Conservation (phyloP, 2,113 vertebrate species). For the Telmatochromis brachygnathus region DNA sequence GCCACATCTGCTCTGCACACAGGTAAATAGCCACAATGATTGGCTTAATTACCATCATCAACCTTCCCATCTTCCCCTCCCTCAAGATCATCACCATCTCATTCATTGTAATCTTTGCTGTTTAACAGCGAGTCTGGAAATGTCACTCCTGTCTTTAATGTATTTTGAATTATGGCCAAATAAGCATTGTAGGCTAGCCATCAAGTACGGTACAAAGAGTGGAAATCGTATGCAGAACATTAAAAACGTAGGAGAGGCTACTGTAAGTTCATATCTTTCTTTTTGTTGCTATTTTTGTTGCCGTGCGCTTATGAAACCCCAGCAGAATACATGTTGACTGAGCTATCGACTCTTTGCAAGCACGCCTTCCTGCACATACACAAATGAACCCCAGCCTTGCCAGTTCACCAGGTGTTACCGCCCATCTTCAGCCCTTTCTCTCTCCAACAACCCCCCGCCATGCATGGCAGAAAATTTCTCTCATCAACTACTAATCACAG, state of each 20-base stretch:
- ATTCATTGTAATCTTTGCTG: neutral
- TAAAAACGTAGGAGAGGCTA: neutral
- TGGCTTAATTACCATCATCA: slow-evolving; percentile 44
- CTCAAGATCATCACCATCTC: slow-evolving; percentile 1
- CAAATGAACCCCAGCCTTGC: slow-evolving; percentile 23
- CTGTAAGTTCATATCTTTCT: neutral
- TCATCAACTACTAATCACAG: slow-evolving; percentile 67
- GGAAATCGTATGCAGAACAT: neutral
- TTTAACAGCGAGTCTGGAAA: slow-evolving; percentile 3
- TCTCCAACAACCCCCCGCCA: slow-evolving; percentile 12
- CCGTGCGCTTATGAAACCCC: neutral
- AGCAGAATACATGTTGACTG: neutral
- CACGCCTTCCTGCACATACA: neutral
- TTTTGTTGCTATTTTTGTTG: neutral
- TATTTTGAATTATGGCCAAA: neutral
- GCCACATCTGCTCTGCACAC: slow-evolving; percentile 36
- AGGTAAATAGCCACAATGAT: slow-evolving; percentile 35
- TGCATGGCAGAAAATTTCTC: slow-evolving; percentile 43
- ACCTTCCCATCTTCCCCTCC: slow-evolving; percentile 4
- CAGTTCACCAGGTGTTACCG: slow-evolving; percentile 51
- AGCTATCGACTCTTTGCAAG: neutral
- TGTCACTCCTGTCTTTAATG: neutral
- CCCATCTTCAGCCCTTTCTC: slow-evolving; percentile 14
- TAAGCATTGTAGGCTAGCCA: neutral
- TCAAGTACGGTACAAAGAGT: neutral